Conservation (phyloP, 2,797 vertebrate genomes). For the Rhinella marina region DNA sequence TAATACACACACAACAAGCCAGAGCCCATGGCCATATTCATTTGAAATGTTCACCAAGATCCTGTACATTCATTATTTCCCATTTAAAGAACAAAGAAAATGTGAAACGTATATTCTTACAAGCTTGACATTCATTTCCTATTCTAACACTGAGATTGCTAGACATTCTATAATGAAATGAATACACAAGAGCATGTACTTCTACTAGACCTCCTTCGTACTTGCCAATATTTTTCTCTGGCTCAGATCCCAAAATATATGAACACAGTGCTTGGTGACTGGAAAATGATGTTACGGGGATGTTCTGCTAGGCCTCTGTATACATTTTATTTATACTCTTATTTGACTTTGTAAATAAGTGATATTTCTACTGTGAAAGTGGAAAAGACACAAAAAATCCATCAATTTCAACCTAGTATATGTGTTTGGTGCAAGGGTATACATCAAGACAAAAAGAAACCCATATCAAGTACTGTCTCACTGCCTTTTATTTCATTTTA, state of each 20-base stretch:
- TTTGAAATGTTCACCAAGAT: slow-evolving; percentile 29
- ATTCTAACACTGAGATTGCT: slow-evolving; percentile 23
- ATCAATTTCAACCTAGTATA: background rate
- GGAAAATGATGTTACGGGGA: slow-evolving; percentile 24
- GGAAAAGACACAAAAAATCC: background rate
- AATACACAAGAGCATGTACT: slow-evolving; percentile 25
- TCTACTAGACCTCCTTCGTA: slow-evolving; percentile 33
- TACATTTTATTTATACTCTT: background rate
- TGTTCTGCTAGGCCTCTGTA: background rate
- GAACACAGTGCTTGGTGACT: slow-evolving; percentile 26
- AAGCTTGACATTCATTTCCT: slow-evolving; percentile 34
- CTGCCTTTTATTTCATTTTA: background rate
- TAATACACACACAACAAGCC: no score
- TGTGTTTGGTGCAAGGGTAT: background rate
- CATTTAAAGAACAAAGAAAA: slow-evolving; percentile 41
- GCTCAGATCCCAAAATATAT: slow-evolving; percentile 30
- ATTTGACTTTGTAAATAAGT: slow-evolving; percentile 21
- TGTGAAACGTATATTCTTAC: slow-evolving; percentile 27
- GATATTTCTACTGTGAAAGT: background rate
- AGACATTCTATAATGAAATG: slow-evolving; percentile 41
- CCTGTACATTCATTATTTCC: slow-evolving; percentile 35
- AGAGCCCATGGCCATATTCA: slow-evolving; percentile 1
- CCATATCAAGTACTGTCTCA: background rate
- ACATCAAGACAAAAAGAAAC: background rate
- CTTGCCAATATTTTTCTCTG: slow-evolving; percentile 54